Conservation (phyloP, 2,797 vertebrate genomes). For the Tenualosa thibaudeaui region DNA sequence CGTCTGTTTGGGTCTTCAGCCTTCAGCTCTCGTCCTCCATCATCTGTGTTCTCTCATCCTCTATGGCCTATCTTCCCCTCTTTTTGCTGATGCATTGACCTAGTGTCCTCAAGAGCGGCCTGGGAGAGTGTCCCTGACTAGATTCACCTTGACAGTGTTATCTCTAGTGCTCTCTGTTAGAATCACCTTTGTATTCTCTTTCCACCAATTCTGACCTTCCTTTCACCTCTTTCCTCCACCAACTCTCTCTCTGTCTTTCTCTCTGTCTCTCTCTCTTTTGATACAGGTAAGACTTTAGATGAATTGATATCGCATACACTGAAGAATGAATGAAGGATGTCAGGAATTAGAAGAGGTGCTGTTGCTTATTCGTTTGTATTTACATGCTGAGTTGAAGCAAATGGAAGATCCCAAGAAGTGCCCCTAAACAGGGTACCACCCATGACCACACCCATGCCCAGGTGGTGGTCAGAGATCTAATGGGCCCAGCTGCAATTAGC, state of each 20-base stretch:
- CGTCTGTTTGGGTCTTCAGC: slow-evolving; percentile 19
- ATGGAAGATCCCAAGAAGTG: not conserved
- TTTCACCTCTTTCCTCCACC: not conserved
- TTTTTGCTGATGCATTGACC: not conserved
- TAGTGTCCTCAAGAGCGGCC: not conserved
- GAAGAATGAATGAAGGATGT: no score
- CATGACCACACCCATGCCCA: slow-evolving; percentile 25
- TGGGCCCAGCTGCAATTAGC: slow-evolving; percentile 47
- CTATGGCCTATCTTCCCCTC: not conserved
- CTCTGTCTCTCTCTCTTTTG: not conserved
- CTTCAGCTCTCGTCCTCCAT: slow-evolving; percentile 8
- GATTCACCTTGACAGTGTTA: slow-evolving; percentile 26
- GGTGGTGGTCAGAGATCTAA: slow-evolving; percentile 40
- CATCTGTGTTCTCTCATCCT: not conserved
- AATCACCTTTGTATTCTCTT: not conserved
- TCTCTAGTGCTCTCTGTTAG: not conserved
- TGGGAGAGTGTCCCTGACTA: not conserved
- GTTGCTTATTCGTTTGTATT: not conserved
- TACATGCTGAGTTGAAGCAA: not conserved
- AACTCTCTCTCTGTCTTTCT: slow-evolving; percentile 3
- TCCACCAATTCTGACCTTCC: not conserved
- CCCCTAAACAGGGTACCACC: not conserved
- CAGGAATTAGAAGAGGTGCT: not conserved
- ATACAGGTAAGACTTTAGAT: not conserved
- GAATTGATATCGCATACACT: not conserved